Conservation (phyloP, 2,113 vertebrate genomes). For the Pseudopipra pipra region DNA sequence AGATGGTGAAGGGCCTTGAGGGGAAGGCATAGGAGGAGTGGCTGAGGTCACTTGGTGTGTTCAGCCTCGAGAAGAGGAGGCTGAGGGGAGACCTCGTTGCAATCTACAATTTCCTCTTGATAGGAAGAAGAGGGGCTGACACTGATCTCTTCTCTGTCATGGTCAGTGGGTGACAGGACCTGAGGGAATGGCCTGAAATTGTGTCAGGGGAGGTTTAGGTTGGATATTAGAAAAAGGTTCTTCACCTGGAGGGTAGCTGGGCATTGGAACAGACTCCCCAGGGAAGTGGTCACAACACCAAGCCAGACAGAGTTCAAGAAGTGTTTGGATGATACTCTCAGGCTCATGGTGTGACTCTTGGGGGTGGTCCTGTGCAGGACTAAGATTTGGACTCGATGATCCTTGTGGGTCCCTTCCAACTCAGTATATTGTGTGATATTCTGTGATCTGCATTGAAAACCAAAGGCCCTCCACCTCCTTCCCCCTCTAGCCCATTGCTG, state of each 20-base stretch:
- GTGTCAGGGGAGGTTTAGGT: not conserved
- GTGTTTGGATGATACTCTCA: not conserved
- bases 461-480: not conserved
- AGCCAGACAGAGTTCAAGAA: not conserved
- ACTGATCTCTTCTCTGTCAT: not conserved
- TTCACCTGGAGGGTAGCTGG: not conserved
- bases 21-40: not conserved
- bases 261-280: not conserved
- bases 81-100: not conserved
- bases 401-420: not conserved
- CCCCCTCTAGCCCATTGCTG: not conserved
- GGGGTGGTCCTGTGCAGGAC: not conserved
- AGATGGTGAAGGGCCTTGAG: not conserved
- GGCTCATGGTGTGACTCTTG: not conserved
- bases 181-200: not conserved
- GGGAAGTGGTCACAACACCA: not conserved
- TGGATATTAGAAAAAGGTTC: not conserved
- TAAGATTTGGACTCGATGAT: not conserved
- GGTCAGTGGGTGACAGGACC: not conserved
- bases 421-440: not conserved
- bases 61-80: not conserved
- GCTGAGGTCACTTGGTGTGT: not conserved
- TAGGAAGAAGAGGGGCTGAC: not conserved
- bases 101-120: not conserved
- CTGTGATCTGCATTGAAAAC: not conserved